Conservation (phyloP, 1,140 invertebrate species). For the Caerostris darwini region DNA sequence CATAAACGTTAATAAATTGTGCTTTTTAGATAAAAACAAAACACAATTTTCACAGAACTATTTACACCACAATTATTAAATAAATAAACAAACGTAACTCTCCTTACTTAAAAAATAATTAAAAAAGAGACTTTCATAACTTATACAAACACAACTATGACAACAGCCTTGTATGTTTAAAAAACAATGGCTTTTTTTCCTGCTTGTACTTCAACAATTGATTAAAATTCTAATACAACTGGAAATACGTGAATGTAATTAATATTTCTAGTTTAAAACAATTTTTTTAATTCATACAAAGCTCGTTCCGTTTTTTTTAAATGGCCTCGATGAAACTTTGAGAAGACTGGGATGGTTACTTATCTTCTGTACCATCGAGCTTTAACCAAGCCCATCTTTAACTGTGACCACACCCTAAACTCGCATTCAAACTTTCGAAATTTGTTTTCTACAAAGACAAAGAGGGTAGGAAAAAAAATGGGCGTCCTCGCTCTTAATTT, state of each 20-base stretch:
- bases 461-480: not conserved
- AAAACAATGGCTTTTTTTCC: not conserved
- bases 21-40: too few species aligned
- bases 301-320: not conserved
- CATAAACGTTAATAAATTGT: too few species aligned
- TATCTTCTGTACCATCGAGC: not conserved
- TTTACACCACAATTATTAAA: too few species aligned
- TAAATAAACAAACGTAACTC: too few species aligned
- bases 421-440: not conserved
- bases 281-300: not conserved
- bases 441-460: not conserved
- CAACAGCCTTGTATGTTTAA: not conserved
- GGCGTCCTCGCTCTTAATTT: conserved; percentile 1
- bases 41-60: too few species aligned
- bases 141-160: not conserved
- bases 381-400: not conserved
- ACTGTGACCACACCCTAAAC: not conserved
- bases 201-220: not conserved
- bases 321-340: not conserved
- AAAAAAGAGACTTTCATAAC: too few species aligned
- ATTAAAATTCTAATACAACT: not conserved
- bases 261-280: not conserved
- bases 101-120: too few species aligned
- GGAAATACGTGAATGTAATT: not conserved
- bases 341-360: not conserved